Conservation (phyloP, 2,113 vertebrate genomes). For the Lophochroa leadbeateri region DNA sequence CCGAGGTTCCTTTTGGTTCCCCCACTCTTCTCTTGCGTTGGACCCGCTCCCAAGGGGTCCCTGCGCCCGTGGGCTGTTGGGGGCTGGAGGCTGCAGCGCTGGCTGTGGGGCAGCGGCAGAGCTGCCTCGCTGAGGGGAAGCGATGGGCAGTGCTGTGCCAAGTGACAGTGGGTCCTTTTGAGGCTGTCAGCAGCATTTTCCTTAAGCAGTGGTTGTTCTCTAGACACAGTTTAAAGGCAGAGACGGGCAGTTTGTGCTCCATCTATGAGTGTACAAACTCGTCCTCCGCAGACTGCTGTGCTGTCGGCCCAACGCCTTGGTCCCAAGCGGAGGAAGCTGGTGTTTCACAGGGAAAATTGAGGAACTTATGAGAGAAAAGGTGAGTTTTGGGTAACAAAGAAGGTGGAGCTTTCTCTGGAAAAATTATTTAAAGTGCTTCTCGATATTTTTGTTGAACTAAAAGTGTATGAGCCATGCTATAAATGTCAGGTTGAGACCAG, state of each 20-base stretch:
- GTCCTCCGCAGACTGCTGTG: fast-evolving
- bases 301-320: fast-evolving
- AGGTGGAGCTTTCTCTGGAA: background rate
- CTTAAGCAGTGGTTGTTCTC: background rate
- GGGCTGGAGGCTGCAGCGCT: background rate
- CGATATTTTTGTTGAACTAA: background rate
- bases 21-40: background rate
- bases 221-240: background rate
- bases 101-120: background rate
- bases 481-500: background rate
- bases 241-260: background rate
- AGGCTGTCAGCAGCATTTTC: background rate
- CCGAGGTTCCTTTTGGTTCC: background rate
- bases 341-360: background rate
- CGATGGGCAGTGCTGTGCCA: background rate
- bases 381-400: background rate
- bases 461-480: background rate
- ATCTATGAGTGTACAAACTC: fast-evolving
- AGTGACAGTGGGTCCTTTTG: background rate
- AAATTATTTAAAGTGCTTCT: background rate
- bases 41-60: background rate
- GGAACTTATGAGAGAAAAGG: background rate
- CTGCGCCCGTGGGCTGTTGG: fast-evolving
- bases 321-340: fast-evolving
- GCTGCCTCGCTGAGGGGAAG: background rate